Evolutionary conservation across 2,797 vertebrate species (phyloP).

Genomic region (Gallirallus australis): DNA sequence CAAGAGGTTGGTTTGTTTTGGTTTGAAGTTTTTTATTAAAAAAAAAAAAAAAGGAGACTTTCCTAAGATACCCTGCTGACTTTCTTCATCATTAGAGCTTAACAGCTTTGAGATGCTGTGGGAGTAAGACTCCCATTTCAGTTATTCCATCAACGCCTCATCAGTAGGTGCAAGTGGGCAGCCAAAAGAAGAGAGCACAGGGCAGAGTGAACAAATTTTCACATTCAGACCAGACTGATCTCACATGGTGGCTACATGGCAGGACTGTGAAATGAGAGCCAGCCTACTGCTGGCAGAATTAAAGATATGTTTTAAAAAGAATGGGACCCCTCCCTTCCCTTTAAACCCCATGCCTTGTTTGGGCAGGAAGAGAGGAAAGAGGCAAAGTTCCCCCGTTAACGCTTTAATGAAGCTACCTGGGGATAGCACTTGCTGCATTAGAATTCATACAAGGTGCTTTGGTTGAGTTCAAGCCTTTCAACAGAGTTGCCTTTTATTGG

Average conservation of each 20-base stretch:
- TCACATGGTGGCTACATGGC: background rate
- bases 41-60: background rate
- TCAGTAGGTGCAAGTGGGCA: background rate
- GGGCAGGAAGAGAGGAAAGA: background rate
- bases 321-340: background rate
- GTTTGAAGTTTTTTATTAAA: background rate
- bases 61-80: background rate
- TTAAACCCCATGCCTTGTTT: background rate
- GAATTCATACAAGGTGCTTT: background rate
- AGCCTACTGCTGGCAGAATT: background rate
- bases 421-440: background rate
- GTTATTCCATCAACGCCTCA: background rate
- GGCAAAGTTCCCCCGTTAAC: background rate
- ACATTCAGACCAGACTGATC: background rate
- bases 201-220: background rate
- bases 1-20: background rate
- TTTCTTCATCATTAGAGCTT: background rate
- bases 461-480: background rate
- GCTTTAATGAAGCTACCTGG: background rate
- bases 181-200: background rate
- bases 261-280: background rate
- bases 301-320: background rate
- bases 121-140: background rate
- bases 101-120: background rate
- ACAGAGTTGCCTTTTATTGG: background rate